Conservation (phyloP, 2,113 vertebrate species). For the Neotoma lepida region DNA sequence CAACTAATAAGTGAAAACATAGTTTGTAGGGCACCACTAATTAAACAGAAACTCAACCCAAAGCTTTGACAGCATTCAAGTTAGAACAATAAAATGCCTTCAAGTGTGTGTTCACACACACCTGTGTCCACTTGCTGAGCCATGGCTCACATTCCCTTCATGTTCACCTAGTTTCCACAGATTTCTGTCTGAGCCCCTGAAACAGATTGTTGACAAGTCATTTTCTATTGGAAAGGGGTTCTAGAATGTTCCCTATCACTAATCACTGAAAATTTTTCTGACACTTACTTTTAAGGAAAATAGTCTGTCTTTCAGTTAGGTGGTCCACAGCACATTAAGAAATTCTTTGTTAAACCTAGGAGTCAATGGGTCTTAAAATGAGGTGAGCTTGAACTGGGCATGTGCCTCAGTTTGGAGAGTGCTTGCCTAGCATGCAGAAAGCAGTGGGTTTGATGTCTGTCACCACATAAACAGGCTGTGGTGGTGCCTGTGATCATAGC, state of each 20-base stretch:
- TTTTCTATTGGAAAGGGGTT: not conserved
- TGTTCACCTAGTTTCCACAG: fast-evolving
- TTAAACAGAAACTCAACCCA: not conserved
- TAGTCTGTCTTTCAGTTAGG: not conserved
- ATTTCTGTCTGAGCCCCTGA: not conserved
- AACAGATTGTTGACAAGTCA: not conserved
- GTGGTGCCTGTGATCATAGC: not conserved
- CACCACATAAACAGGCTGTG: not conserved
- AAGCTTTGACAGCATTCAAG: not conserved
- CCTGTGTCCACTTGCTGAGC: not conserved
- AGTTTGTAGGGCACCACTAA: not conserved
- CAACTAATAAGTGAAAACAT: not conserved
- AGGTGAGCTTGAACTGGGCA: not conserved
- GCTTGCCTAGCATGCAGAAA: not conserved
- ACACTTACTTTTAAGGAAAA: not conserved
- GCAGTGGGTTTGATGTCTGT: not conserved
- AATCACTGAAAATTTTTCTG: not conserved
- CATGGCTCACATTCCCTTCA: not conserved
- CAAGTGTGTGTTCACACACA: not conserved
- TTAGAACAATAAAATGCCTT: not conserved
- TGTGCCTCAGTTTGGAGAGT: not conserved
- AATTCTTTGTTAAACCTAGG: not conserved
- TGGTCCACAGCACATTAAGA: not conserved
- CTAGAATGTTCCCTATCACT: not conserved
- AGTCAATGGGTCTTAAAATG: not conserved